Base-by-base conservation (phyloP, 2,888 invertebrate genomes). In the Cyrtodaria siliqua region DNA sequence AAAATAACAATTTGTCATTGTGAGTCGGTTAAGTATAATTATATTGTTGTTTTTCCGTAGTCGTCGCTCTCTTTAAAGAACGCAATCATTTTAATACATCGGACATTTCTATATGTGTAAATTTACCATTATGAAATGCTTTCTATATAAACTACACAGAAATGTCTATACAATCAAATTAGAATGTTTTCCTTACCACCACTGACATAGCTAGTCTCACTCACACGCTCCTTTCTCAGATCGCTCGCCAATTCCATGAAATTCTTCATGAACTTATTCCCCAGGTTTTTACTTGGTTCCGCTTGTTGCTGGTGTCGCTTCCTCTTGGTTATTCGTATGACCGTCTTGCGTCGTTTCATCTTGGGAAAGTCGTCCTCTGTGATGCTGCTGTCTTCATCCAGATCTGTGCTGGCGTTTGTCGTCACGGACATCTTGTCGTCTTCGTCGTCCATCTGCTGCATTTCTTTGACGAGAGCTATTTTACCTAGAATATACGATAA, bases 181-280 rank as follows among this genome's bases (percentile, higher is more conserved):
- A n/a, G n/a, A n/a, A n/a, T n/a, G n/a, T n/a, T n/a, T n/a, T n/a
- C n/a, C n/a, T n/a, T n/a, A n/a, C n/a, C n/a, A 12, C 71, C 70
- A 42, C 64, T 73, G 9, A n/a, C 47, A 14, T 74, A 49, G 20
- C 79, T 83, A 12, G 50, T 79, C 24, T 80, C 77, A 55, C 79
- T 83, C 24, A 80, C 79, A 2, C 76, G 66, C 44, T 86, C 87
- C n/a, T 86, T 79, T 14, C 83, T 63, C 20, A 89, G 66, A 60
- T 89, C 89, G 38, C 86, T 85, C 1, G 89, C 89, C 18, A 89
- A 83, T 24, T 88, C 87, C 73, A 89, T 78, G 68, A 87, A 89
- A 18, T 86, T 86, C 52, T 83, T 84, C 82, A 89, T 78, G 33
- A 89, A 86, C 60, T 86, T 85, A 23, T 79, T 84, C 6, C 85